Conservation (phyloP, 2,113 vertebrate genomes). For the Pedionomus torquatus region DNA sequence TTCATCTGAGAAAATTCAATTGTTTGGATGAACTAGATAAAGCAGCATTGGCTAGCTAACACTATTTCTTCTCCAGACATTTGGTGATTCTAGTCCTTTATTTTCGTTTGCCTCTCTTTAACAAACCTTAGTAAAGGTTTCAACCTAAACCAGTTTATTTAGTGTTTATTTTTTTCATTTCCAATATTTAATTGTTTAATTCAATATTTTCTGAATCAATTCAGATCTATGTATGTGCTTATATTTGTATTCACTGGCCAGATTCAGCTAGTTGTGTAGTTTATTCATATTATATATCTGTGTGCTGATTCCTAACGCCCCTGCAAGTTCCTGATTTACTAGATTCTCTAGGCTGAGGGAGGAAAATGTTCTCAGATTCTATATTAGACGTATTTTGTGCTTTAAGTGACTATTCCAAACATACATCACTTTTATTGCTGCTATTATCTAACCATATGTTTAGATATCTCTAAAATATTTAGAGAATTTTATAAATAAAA, state of each 20-base stretch:
- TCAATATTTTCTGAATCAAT: not conserved
- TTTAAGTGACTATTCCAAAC: not conserved
- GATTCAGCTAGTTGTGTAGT: not conserved
- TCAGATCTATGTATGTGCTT: not conserved
- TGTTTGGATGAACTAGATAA: not conserved
- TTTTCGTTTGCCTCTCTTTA: not conserved
- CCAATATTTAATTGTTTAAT: not conserved
- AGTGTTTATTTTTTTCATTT: not conserved
- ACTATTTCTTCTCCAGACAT: not conserved
- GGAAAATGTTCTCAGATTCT: not conserved
- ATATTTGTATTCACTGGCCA: not conserved
- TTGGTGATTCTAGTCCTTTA: not conserved
- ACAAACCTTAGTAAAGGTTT: not conserved
- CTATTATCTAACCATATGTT: not conserved
- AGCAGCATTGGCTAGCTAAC: not conserved
- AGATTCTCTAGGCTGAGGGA: not conserved
- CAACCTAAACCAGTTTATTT: not conserved
- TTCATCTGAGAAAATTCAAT: not conserved
- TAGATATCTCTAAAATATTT: not conserved
- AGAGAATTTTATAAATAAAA: not conserved
- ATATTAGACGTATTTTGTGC: not conserved
- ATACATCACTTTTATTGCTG: not conserved
- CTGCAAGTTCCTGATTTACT: not conserved
- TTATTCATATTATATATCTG: not conserved
- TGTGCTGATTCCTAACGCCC: not conserved